Evolutionary conservation across 1,140 invertebrate species (phyloP).

Genomic region (Pseudoatta argentina): DNA sequence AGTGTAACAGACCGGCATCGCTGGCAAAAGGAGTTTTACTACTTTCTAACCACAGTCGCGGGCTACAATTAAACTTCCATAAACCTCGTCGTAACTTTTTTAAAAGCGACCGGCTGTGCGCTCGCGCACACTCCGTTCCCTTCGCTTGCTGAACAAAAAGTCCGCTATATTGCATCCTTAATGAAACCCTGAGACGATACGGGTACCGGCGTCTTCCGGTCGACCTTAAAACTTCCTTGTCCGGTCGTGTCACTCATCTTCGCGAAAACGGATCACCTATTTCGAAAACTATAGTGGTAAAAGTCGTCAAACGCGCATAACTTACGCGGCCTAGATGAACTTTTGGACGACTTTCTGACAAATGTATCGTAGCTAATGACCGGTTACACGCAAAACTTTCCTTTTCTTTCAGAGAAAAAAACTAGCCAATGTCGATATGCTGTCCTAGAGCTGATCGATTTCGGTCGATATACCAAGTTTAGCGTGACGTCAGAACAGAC

Average conservation of each 20-base stretch:
- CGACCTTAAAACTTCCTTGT: slow-evolving; percentile 53
- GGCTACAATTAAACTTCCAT: slow-evolving; percentile 84
- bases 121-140: slow-evolving; percentile 52
- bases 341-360: neutral
- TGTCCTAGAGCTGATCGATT: neutral
- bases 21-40: slow-evolving; percentile 80
- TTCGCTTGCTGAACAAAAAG: slow-evolving; percentile 74
- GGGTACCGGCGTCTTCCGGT: slow-evolving; percentile 72
- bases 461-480: neutral
- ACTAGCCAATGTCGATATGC: neutral
- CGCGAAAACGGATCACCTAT: slow-evolving; percentile 34
- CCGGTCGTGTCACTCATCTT: neutral
- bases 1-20: slow-evolving; percentile 70
- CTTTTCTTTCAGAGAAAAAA: neutral
- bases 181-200: slow-evolving; percentile 76
- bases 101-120: slow-evolving; percentile 74
- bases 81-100: slow-evolving; percentile 84
- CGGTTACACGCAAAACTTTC: neutral
- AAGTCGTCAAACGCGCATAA: neutral
- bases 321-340: neutral
- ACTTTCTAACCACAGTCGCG: slow-evolving; percentile 84
- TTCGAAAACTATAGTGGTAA: neutral
- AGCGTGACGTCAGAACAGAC: neutral
- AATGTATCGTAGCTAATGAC: neutral
- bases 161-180: slow-evolving; percentile 78